phyloP scores from a whole-genome alignment of 2,797 vertebrate species.

The Cyclopterus lumpus region DNA sequence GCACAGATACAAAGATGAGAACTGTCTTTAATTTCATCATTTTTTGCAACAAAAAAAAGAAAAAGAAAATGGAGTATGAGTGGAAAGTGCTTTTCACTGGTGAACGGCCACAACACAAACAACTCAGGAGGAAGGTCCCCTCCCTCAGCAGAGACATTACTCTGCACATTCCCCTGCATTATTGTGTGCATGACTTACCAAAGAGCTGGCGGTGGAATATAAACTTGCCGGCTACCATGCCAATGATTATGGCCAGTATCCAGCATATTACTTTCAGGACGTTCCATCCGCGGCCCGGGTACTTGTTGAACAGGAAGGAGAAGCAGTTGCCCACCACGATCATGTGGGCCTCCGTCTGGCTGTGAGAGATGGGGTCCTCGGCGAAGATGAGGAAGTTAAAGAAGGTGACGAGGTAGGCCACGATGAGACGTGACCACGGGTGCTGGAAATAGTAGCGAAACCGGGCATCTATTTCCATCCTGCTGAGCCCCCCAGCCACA shows the following conservation, averaged over 20 bases:
- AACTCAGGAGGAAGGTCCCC: constrained; percentile 18
- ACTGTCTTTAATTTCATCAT: background rate
- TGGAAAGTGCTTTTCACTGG: constrained; percentile 18
- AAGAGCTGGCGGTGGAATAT: constrained; percentile 96
- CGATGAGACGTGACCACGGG: constrained; percentile 94
- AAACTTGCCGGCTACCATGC: constrained; percentile 94
- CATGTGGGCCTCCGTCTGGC: constrained; percentile 95
- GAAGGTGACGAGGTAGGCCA: constrained; percentile 98
- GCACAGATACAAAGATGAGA: background rate
- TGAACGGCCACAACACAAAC: constrained; percentile 39
- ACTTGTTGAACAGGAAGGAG: constrained; percentile 97
- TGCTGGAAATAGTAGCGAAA: constrained; percentile 99
- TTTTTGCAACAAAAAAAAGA: background rate
- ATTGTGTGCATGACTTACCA: constrained; percentile 87
- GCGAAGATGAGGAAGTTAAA: constrained; percentile 99
- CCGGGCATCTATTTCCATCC: constrained; percentile 93
- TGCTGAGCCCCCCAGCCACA: constrained; percentile 76
- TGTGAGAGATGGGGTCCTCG: constrained; percentile 96
- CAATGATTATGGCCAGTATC: constrained; percentile 91
- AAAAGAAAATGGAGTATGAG: background rate
- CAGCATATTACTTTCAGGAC: constrained; percentile 93
- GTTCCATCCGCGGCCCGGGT: constrained; percentile 93
- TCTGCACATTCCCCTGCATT: constrained; percentile 69
- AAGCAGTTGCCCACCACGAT: constrained; percentile 99
- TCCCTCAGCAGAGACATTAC: constrained; percentile 49